Evolutionary conservation across 2,797 vertebrate species (phyloP).

Genomic region (Fringilla coelebs): DNA sequence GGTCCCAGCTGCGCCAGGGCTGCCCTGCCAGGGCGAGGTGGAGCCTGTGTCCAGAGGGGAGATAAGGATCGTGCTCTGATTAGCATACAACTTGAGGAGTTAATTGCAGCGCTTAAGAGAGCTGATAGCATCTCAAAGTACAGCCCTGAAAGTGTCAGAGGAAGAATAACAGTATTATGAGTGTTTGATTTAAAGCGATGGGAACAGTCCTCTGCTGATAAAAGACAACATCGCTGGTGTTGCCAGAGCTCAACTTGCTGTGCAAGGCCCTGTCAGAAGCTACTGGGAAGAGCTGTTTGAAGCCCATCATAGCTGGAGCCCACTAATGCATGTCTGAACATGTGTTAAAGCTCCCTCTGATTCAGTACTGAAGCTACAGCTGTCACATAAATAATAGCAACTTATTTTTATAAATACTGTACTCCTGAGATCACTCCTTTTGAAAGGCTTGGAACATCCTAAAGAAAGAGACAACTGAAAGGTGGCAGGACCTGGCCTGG

Average conservation of each 20-base stretch:
- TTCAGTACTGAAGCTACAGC: neutral
- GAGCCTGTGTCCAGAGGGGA: neutral
- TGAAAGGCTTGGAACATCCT: neutral
- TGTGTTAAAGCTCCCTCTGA: neutral
- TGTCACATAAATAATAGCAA: neutral
- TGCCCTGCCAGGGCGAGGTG: neutral
- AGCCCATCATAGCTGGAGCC: neutral
- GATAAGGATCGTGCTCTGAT: neutral
- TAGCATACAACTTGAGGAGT: neutral
- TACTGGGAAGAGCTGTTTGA: neutral
- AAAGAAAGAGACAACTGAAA: neutral
- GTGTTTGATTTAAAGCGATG: neutral
- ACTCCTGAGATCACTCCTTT: neutral
- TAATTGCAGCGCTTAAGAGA: neutral
- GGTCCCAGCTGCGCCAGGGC: neutral
- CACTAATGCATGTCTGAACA: neutral
- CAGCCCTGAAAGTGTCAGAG: neutral
- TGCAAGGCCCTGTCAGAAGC: neutral
- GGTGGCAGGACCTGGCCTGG: neutral
- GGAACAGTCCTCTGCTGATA: neutral
- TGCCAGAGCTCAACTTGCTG: neutral
- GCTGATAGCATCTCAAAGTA: constrained; percentile 13
- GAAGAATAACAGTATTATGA: constrained; percentile 31
- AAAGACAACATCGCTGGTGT: neutral
- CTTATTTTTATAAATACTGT: neutral